Base-by-base conservation (phyloP, 1,140 invertebrate species). In the Melanaphis sacchari region DNA sequence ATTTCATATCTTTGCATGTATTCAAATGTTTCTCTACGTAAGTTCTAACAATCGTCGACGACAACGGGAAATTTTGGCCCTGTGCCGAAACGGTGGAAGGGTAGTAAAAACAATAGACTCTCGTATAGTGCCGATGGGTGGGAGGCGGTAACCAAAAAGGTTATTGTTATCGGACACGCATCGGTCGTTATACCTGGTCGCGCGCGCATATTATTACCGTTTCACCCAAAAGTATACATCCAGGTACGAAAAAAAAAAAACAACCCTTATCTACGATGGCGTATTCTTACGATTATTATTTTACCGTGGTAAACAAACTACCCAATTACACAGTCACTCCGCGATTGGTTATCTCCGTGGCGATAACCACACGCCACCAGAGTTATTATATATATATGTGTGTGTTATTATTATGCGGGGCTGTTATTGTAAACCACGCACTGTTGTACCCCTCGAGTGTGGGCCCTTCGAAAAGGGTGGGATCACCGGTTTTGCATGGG, bases 261-360 rank as follows among this genome's bases (percentile, higher is more conserved):
- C 18, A 66, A 59, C 59, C 59, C 59, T 76, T 76, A 76, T 76
- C 59, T 76, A 76, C 59, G n/a, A 76, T 76, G 41, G 3, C 84
- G 82, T n/a, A 21, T 81, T 76, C 40, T 41, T 43, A 91, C n/a
- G 36, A 81, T 59, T 92, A 84, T 92, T 92, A 84, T 92, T 92
- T 22, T 92, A 76, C 40, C 24, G 81, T 11, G 31, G 66, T 82
- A 93, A 93, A 93, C 91, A 93, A 93, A 93, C 91, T 52, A 93
- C 91, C 91, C 91, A 84, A 85, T 93, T 93, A 93, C 81, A 41
- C 76, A 66, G 38, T 11, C 24, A 40, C 41, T 59, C 38, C 88
- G 36, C 88, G 88, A 90, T 90, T 90, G 88, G 88, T 90, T 90
- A 90, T 66, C 52, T 90, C 38, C 36, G 46, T 52, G 41, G 41